Evolutionary conservation across 2,797 vertebrate genomes (phyloP), one percentile per base, ranked within the genome.

Genomic region (Basileuterus tristriatus): DNA sequence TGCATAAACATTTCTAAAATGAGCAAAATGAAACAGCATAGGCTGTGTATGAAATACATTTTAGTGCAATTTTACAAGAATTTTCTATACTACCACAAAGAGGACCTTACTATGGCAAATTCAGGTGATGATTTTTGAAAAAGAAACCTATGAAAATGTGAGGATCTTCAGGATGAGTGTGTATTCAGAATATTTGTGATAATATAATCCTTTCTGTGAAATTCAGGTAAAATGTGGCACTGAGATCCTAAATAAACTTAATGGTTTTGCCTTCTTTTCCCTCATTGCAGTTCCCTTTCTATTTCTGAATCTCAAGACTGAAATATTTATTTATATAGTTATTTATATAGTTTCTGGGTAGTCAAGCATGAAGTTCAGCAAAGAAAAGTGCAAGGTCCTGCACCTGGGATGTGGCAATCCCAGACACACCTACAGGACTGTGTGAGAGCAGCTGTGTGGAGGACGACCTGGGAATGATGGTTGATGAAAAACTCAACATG

Each of bases 1-100:
- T 70, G n/a, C 32, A 68, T 49, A 92, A 95, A n/a, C 9, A 55
- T 83, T 88, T 84, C 47, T 87, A 87, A 86, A 94, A 85, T 49
- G 72, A 64, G 27, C n/a, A 68, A 89, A 87, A 77, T 0, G 15
- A 87, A 95, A 68, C 12, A 72, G 9, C 39, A 59, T 27, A 37
- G 34, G 6, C 12, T 91, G n/a, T 81, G 63, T 60, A 76, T 22
- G 20, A 71, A 74, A 76, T 58, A 76, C 6, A 74, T 56, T 74
- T 72, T 69, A 83, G 32, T 26, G 26, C 41, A 90, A 34, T 76
- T 81, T 79, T 77, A 47, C 26, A 52, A 11, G 41, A 15, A 36
- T 91, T 83, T 92, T 91, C 36, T 81, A 20, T 41, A 43, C 23
- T 72, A 22, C 4, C 6, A 49, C 5, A 20, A 78, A 65, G 11